phyloP scores from a whole-genome alignment of 2,113 vertebrate species.

The Polypterus senegalus region DNA sequence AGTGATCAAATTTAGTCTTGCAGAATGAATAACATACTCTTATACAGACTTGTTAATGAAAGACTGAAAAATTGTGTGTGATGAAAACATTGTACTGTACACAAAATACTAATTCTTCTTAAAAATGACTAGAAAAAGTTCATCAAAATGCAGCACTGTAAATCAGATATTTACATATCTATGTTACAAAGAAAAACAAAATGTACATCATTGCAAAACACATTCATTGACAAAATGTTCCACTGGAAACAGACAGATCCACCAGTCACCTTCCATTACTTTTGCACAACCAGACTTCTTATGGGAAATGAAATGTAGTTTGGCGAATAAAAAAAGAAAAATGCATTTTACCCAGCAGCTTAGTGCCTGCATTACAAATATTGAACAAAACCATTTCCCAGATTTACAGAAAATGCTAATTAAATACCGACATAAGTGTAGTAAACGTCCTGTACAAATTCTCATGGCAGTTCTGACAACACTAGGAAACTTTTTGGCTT shows the following conservation, averaged over 20 bases:
- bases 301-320: slow-evolving; percentile 14
- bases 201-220: not conserved
- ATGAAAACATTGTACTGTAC: not conserved
- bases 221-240: slow-evolving; percentile 32
- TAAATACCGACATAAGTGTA: slow-evolving; percentile 36
- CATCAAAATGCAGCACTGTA: slow-evolving; percentile 2
- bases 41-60: not conserved
- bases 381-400: slow-evolving; percentile 38
- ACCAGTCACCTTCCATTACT: slow-evolving; percentile 53
- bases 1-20: not conserved
- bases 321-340: slow-evolving; percentile 39
- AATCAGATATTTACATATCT: not conserved
- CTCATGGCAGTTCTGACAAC: slow-evolving; percentile 48
- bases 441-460: slow-evolving; percentile 47
- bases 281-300: slow-evolving; percentile 36
- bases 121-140: slow-evolving; percentile 3
- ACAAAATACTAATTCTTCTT: slow-evolving; percentile 7
- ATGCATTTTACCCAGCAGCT: slow-evolving; percentile 35
- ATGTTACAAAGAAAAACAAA: not conserved
- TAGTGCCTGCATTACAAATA: slow-evolving; percentile 59
- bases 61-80: too few relatives aligned
- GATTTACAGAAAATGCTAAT: slow-evolving; percentile 40
- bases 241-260: slow-evolving; percentile 54
- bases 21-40: not conserved
- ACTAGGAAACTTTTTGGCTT: slow-evolving; percentile 49